Conservation (phyloP, 1,140 invertebrate species). For the Polypedilum pembai region DNA sequence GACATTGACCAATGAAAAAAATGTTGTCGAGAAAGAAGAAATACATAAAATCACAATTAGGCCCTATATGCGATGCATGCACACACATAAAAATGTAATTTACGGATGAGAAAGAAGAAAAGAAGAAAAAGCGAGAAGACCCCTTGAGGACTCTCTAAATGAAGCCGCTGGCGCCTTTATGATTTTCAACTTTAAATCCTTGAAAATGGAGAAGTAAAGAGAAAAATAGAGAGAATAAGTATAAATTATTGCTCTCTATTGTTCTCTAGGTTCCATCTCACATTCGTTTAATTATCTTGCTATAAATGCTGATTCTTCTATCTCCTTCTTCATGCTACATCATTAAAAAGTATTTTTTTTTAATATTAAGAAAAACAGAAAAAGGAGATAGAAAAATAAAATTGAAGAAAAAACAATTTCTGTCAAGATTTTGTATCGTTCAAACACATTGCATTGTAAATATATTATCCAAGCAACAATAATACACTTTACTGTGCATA, state of each 20-base stretch:
- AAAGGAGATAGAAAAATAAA: no score
- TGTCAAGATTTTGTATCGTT: no score
- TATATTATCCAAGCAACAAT: no score
- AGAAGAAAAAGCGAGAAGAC: slow-evolving; percentile 11
- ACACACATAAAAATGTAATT: slow-evolving; percentile 2
- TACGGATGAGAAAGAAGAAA: slow-evolving; percentile 12
- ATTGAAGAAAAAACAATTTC: no score
- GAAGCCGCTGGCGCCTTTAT: slow-evolving; percentile 27
- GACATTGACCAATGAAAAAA: slow-evolving; percentile 9
- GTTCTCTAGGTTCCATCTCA: background rate
- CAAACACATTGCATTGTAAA: no score
- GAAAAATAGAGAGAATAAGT: background rate
- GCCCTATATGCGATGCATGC: background rate
- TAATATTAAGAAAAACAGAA: no score
- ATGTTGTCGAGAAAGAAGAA: background rate
- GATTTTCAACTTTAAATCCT: slow-evolving; percentile 23
- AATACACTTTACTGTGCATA: no score
- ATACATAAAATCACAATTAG: slow-evolving; percentile 27
- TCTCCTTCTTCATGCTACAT: slow-evolving; percentile 23
- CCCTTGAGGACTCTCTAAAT: slow-evolving; percentile 19
- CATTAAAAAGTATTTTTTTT: background rate
- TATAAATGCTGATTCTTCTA: background rate
- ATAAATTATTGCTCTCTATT: slow-evolving; percentile 23
- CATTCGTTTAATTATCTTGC: slow-evolving; percentile 15
- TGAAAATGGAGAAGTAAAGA: background rate